Evolutionary conservation across 1,140 invertebrate genomes (phyloP).

Genomic region (Zaprionus kolodkinae): DNA sequence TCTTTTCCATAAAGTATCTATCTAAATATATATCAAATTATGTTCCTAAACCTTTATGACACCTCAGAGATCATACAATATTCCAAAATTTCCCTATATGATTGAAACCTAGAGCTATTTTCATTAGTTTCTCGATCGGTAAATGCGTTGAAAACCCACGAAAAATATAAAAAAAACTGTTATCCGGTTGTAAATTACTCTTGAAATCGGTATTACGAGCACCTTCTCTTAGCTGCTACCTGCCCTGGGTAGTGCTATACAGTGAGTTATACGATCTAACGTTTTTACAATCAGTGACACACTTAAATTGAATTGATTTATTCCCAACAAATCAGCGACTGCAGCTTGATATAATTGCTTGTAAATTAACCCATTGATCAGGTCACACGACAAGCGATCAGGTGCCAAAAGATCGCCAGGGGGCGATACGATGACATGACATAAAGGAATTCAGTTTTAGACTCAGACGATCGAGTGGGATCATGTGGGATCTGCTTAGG

Average conservation of each 20-base stretch:
- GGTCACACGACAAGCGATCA: constrained; percentile 39
- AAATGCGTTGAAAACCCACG: constrained; percentile 10
- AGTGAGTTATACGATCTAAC: constrained; percentile 13
- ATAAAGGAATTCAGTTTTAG: background rate
- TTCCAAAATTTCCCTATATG: background rate
- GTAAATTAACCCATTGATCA: constrained; percentile 69
- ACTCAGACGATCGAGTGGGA: background rate
- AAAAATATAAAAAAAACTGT: constrained; percentile 22
- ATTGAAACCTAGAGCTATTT: background rate
- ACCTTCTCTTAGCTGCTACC: background rate
- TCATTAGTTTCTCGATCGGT: background rate
- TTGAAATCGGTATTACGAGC: constrained; percentile 20
- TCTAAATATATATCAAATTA: too few species aligned
- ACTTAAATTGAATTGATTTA: constrained; percentile 83
- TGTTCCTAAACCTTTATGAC: background rate
- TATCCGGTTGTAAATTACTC: constrained; percentile 41
- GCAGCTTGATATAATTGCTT: constrained; percentile 79
- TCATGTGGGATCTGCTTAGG: too few species aligned
- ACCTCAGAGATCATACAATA: background rate
- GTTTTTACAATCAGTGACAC: constrained; percentile 76
- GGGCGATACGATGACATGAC: constrained; percentile 8
- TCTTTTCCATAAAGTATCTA: too few species aligned
- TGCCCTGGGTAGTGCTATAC: constrained; percentile 15
- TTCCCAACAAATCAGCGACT: constrained; percentile 77
- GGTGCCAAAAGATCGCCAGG: constrained; percentile 18